Base-by-base conservation (phyloP, 2,888 invertebrate genomes). In the Chirona hameri region DNA sequence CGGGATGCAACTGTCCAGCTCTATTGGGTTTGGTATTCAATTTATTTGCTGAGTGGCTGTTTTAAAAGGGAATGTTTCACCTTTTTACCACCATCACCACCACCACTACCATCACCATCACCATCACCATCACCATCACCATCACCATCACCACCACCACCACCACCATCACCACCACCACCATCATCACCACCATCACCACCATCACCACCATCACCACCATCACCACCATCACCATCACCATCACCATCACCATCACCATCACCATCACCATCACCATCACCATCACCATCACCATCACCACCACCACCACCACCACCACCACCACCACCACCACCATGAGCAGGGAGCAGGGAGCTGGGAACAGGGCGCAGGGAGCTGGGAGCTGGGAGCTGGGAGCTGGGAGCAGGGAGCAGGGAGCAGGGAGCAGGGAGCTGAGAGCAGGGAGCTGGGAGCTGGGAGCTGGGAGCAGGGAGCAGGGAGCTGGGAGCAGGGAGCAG, bases 291-390 rank as follows among this genome's bases (percentile, higher is more conserved):
- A 85, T 80, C 82, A 84, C 79, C 60, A 81, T 57, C 69, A 82
- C 48, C 84, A 84, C 87, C 93, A 93, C 86, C 65, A 79, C 76
- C 31, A 79, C 79, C n/a, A n/a, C n/a, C n/a, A 82, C n/a, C 24
- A 76, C 9, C 48, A 86, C 83, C 87, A 88, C 84, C 85, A 85
- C 83, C 86, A 86, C 83, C 84, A 85, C 76, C 83, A 82, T 24
- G n/a, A 83, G 46, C 83, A 65, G 72, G 24, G 55, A 39, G 65
- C n/a, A n/a, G n/a, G n/a, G n/a, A n/a, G n/a, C n/a, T n/a, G n/a
- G n/a, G n/a, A n/a, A n/a, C n/a, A n/a, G n/a, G n/a, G n/a, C n/a
- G n/a, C n/a, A n/a, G n/a, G n/a, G n/a, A n/a, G n/a, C n/a, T n/a
- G n/a, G n/a, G n/a, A n/a, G n/a, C n/a, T n/a, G n/a, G n/a, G n/a